Conservation (phyloP, 2,797 vertebrate species). For the Gymnothorax javanicus region DNA sequence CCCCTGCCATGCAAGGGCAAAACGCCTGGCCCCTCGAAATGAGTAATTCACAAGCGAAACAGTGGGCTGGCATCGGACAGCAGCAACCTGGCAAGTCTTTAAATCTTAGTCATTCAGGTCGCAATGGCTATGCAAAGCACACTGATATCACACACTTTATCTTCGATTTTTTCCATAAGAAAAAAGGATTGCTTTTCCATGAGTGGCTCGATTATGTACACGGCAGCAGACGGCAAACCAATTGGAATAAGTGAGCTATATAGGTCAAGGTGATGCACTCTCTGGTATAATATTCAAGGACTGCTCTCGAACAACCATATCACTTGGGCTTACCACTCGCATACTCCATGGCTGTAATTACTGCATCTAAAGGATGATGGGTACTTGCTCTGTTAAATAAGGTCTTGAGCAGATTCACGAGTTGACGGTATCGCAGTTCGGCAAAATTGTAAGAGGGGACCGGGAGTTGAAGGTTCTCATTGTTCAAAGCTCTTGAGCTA, state of each 20-base stretch:
- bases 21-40: not conserved
- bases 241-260: slow-evolving; percentile 27
- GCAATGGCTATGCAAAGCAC: not conserved
- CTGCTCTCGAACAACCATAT: slow-evolving; percentile 41
- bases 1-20: not conserved
- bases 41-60: not conserved
- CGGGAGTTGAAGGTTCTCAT: slow-evolving; percentile 18
- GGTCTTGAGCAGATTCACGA: slow-evolving; percentile 44
- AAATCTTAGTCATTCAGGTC: not conserved
- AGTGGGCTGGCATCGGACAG: not conserved
- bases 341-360: slow-evolving; percentile 40
- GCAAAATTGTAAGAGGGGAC: slow-evolving; percentile 31
- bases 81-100: not conserved
- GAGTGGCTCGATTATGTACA: slow-evolving; percentile 46
- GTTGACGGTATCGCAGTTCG: not conserved
- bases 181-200: slow-evolving; percentile 33
- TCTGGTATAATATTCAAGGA: slow-evolving; percentile 50
- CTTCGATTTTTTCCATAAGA: slow-evolving; percentile 8
- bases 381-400: slow-evolving; percentile 38
- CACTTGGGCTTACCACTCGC: slow-evolving; percentile 44
- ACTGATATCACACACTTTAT: not conserved
- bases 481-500: slow-evolving; percentile 10
- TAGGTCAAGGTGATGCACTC: slow-evolving; percentile 28
- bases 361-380: slow-evolving; percentile 45
- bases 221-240: slow-evolving; percentile 36